phyloP scores from a whole-genome alignment of 2,888 invertebrate genomes.

The Myopa testacea region DNA sequence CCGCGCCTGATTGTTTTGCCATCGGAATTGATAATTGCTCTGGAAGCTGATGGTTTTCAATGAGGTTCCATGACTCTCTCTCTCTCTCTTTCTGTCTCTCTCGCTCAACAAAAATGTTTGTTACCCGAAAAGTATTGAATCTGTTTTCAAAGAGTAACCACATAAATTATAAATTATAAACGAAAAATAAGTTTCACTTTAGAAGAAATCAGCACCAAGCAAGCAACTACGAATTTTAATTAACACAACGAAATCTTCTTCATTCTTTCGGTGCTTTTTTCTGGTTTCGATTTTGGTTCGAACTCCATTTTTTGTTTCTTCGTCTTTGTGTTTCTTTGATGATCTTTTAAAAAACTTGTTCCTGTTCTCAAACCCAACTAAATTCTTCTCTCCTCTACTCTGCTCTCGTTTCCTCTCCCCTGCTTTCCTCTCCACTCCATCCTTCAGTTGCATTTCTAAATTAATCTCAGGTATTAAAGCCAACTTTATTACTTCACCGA shows the following conservation, averaged over 20 bases:
- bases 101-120: background rate
- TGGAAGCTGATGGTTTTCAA: slow-evolving; percentile 1
- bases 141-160: background rate
- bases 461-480: slow-evolving; percentile 24
- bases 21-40: slow-evolving; percentile 13
- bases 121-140: background rate
- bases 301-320: slow-evolving; percentile 27
- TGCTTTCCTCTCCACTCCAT: background rate
- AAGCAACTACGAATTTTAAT: slow-evolving; percentile 21
- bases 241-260: background rate
- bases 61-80: background rate
- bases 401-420: background rate
- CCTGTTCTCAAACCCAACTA: background rate
- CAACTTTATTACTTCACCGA: slow-evolving; percentile 15
- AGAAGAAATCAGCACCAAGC: slow-evolving; percentile 1
- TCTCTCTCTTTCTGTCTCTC: background rate
- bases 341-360: background rate
- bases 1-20: slow-evolving; percentile 13
- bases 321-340: background rate
- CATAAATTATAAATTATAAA: background rate
- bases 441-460: slow-evolving; percentile 13
- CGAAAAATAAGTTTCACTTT: background rate
- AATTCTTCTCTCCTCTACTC: too few species aligned
- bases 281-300: background rate
- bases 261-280: background rate